These are phyloP conservation scores for Xestia c-nigrum DNA, from an alignment of 2,888 invertebrate genomes.

Conservation along the genomic window DNA sequence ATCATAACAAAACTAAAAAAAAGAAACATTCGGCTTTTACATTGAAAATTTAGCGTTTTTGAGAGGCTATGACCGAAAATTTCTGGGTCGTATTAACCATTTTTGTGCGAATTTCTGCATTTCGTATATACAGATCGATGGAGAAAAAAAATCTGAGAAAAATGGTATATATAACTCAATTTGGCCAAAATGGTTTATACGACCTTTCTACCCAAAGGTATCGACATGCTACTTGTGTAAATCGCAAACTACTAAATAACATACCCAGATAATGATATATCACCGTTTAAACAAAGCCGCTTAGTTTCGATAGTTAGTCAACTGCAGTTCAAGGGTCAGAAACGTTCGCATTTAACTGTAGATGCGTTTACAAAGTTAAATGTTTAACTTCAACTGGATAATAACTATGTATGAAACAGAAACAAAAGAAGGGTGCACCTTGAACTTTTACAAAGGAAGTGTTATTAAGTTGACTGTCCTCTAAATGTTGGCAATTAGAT, in stretches of 20 bases:
- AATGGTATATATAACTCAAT: no score
- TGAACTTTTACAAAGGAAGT: slow-evolving; percentile 27
- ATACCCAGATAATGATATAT: slow-evolving; percentile 8
- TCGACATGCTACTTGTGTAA: not conserved
- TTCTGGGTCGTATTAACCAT: no score
- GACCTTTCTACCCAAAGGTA: no score
- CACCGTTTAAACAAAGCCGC: slow-evolving; percentile 20
- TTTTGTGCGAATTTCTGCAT: no score
- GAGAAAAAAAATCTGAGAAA: no score
- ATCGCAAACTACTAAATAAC: not conserved
- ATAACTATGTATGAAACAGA: slow-evolving; percentile 1
- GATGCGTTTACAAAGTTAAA: slow-evolving; percentile 15
- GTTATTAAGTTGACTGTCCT: slow-evolving; percentile 11
- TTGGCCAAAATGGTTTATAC: no score
- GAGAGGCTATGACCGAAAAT: no score
- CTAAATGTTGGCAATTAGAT: slow-evolving; percentile 1
- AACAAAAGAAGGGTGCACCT: slow-evolving; percentile 3
- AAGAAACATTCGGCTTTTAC: no score
- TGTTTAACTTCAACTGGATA: not conserved
- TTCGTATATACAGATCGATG: no score
- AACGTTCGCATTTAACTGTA: slow-evolving; percentile 20
- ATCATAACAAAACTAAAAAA: no score
- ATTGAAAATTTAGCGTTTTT: no score
- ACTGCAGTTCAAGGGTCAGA: slow-evolving; percentile 41
- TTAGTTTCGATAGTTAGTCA: slow-evolving; percentile 27